Percentiles rank a stretch among this genome's conserved stretches.
These are phyloP conservation scores for Arenaria interpres DNA, from an alignment of 2,113 vertebrate genomes.

Conservation along the genomic window DNA sequence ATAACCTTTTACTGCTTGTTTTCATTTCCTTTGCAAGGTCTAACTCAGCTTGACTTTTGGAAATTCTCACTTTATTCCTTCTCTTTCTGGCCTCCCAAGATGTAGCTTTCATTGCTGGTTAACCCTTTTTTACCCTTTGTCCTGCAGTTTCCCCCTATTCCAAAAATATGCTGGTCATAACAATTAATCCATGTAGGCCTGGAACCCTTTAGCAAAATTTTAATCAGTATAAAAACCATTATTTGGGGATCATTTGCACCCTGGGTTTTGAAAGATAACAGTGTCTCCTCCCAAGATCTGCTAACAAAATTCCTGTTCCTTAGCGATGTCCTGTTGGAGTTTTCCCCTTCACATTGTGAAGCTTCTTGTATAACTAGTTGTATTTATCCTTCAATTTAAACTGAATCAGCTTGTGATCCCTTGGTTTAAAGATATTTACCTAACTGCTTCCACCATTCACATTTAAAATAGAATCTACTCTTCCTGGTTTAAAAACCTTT, in stretches of 20 bases:
- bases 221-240: background rate
- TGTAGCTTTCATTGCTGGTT: background rate
- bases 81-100: background rate
- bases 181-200: background rate
- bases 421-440: background rate
- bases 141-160: background rate
- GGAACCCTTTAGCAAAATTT: background rate
- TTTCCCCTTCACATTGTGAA: background rate
- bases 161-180: background rate
- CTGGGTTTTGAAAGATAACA: background rate
- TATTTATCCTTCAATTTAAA: background rate
- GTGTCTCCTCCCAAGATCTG: background rate
- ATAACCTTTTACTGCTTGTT: conserved; percentile 6
- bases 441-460: background rate
- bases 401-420: background rate
- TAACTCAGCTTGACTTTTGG: background rate
- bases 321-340: fast-evolving
- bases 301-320: background rate
- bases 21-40: conserved; percentile 3
- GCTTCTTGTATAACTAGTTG: background rate
- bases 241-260: background rate
- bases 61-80: background rate
- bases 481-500: background rate
- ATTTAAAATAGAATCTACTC: background rate
- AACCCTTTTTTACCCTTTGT: background rate